Evolutionary conservation across 1,140 invertebrate genomes (phyloP).

Genomic region (Eriosoma lanigerum): DNA sequence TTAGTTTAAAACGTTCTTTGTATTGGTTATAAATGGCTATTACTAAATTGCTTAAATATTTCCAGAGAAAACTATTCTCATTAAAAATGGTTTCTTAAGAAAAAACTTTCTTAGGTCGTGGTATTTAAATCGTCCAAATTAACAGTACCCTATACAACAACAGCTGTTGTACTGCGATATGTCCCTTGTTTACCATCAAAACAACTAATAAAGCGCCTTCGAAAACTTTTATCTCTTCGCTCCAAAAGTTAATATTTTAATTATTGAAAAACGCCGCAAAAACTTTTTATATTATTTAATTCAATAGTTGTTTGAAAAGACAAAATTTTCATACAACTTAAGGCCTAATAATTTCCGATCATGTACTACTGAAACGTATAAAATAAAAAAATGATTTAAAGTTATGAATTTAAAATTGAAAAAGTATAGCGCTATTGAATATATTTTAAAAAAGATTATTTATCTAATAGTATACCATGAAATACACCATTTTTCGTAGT

Average conservation of each 20-base stretch:
- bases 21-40: slow-evolving; percentile 7
- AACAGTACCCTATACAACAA: slow-evolving; percentile 13
- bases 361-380: too few species aligned
- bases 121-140: slow-evolving; percentile 40
- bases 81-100: neutral
- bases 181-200: slow-evolving; percentile 6
- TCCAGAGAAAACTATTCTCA: slow-evolving; percentile 20
- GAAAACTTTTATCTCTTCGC: slow-evolving; percentile 21
- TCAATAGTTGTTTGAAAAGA: neutral
- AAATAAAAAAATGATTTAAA: too few species aligned
- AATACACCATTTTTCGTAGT: too few species aligned
- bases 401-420: too few species aligned
- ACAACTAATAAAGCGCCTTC: neutral
- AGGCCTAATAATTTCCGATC: too few species aligned
- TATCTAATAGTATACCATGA: too few species aligned
- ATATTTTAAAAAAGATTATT: too few species aligned
- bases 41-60: slow-evolving; percentile 21
- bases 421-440: too few species aligned
- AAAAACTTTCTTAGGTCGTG: slow-evolving; percentile 13
- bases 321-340: too few species aligned
- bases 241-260: slow-evolving; percentile 23
- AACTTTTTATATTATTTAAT: neutral
- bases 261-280: slow-evolving; percentile 5
- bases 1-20: neutral
- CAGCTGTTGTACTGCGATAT: slow-evolving; percentile 40